Evolutionary conservation across 1,140 invertebrate species (phyloP), one percentile per base, ranked within the genome.

Genomic region (Diprion similis): DNA sequence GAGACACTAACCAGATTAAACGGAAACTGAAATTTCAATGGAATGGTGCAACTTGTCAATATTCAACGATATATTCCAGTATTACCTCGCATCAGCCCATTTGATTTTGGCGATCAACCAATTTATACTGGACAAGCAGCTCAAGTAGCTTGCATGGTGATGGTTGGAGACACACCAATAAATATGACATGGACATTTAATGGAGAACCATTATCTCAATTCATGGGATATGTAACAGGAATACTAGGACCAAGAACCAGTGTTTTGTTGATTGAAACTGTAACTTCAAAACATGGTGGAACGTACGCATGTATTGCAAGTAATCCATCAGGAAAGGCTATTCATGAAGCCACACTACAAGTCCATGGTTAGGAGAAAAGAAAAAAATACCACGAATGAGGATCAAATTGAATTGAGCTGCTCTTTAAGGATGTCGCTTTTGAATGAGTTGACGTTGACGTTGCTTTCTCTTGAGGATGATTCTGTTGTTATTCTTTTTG

Each of bases 121-220:
- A 88, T 93, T 83, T 90, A 91, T 84, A 91, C 91, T 76, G 93
- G 93, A 46, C 92, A 92, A 79, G 89, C 92, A 64, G 91, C 93
- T 51, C 91, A 92, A 76, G 89, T 94, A 75, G 90, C 92, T 78
- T 95, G 94, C 84, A 91, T 92, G 83, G 90, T 94, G 48, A 90
- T 89, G 78, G 90, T 91, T 71, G 93, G 93, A 47, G 93, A 95
- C 84, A 87, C 89, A 74, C 93, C 94, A 71, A 88, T 95, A 68
- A 85, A 90, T 67, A 91, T 95, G 69, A 86, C 84, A 74, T 95
- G 93, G 94, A 87, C 85, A 46, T 73, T 93, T 90, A 83, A 90
- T 87, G 72, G 90, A 89, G 74, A 83, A 71, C 73, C 76, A 48
- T 83, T 89, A 76, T 80, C 82, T 73, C 83, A 87, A 75, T 86